Base-by-base conservation (phyloP, 2,888 invertebrate genomes). In the Protophormia terraenovae region DNA sequence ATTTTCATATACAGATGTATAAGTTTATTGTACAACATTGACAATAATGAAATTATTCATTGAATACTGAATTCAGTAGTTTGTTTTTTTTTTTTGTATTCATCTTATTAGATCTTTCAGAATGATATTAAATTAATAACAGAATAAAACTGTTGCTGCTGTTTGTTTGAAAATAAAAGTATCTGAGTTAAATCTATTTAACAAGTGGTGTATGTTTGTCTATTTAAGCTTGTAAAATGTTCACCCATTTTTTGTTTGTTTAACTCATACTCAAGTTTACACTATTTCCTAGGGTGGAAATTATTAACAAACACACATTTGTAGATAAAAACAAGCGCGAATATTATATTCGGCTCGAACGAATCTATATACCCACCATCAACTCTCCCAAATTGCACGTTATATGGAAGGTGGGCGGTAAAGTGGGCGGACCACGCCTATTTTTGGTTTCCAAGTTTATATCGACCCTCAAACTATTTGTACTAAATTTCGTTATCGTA, bases 101-200 rank as follows among this genome's bases (percentile, higher is more conserved):
- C 19, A 64, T 24, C 5, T 72, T 80, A 64, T 66, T 72, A 72
- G 79, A 72, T 80, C 32, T 64, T 32, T 66, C 16, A 53, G 55
- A 80, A 58, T 47, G 35, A 80, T 80, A 58, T 24, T 78, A 69
- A 80, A 73, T 80, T 73, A 80, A 73, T 80, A 73, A 47, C 72
- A 80, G 66, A 72, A 35, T 45, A 19, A 29, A 50, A 27, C 14
- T 69, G 35, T 69, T 47, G 24, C 27, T 75, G 55, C 64, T n/a
- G 60, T 24, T 73, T 76, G 53, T 41, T 53, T n/a, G 5, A 78
- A 71, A 71, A 53, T 45, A 38, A 29, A 58, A 47, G 38, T 69
- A 29, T 45, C 7, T 69, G 50, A 71, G 62, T 62, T 71, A 32
- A 66, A 58, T 58, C 24, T 19, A 41, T 66, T 53, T 12, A 64